Conservation (phyloP, 2,113 vertebrate genomes). For the Thinocorus orbignyianus region DNA sequence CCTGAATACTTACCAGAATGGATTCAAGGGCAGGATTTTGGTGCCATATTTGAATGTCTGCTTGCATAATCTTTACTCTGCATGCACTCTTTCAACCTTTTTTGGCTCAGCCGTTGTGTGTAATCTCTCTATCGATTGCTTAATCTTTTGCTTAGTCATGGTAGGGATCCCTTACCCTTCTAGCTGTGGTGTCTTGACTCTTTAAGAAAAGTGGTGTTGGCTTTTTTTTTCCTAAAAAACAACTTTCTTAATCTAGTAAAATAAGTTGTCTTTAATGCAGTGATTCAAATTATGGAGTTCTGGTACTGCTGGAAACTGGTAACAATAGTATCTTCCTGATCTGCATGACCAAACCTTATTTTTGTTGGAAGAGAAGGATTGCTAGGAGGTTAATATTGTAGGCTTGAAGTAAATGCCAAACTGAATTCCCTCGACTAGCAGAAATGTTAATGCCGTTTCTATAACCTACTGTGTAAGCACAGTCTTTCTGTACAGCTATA, state of each 20-base stretch:
- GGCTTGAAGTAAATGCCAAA: not conserved
- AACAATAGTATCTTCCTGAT: not conserved
- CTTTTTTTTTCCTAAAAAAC: not conserved
- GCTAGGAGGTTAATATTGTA: not conserved
- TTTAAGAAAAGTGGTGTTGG: not conserved
- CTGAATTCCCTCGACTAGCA: not conserved
- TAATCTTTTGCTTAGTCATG: slow-evolving; percentile 72
- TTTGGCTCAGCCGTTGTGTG: not conserved
- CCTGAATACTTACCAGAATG: not conserved
- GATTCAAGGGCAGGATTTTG: slow-evolving; percentile 37
- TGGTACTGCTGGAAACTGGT: not conserved
- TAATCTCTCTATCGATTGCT: slow-evolving; percentile 20
- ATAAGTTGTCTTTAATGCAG: not conserved
- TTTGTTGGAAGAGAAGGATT: not conserved
- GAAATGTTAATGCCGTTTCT: not conserved
- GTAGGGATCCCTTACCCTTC: not conserved
- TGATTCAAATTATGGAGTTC: not conserved
- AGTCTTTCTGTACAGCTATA: not conserved
- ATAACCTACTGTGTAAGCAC: not conserved
- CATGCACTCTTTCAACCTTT: not conserved
- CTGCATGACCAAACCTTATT: not conserved
- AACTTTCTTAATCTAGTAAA: not conserved
- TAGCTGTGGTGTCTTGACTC: not conserved
- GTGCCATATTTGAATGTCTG: not conserved
- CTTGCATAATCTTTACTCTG: slow-evolving; percentile 28